Evolutionary conservation across 1,140 invertebrate genomes (phyloP).

Genomic region (Eurosta solidaginis): DNA sequence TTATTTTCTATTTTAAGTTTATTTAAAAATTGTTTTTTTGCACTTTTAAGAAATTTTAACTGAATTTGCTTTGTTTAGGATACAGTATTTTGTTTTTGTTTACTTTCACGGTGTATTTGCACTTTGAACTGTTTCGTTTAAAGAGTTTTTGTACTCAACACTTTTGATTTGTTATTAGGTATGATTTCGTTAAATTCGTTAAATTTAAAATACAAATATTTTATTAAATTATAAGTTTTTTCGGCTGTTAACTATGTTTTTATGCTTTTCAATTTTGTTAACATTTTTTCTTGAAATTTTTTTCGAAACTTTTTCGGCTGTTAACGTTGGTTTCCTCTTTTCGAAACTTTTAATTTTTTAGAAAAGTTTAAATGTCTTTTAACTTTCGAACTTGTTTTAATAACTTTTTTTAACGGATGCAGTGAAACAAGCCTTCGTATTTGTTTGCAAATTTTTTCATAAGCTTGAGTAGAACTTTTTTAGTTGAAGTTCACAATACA

Average conservation of each 20-base stretch:
- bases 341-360: too few species aligned
- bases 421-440: too few species aligned
- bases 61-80: slow-evolving; percentile 13
- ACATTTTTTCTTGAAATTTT: neutral
- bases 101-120: slow-evolving; percentile 18
- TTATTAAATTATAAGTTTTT: neutral
- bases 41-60: neutral
- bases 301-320: neutral
- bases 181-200: neutral
- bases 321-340: too few species aligned
- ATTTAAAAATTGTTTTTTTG: neutral
- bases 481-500: too few species aligned
- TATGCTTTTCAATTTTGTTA: neutral
- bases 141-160: neutral
- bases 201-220: neutral
- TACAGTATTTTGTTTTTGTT: neutral
- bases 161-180: neutral
- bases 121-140: slow-evolving; percentile 6
- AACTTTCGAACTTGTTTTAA: too few species aligned
- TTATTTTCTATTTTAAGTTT: neutral
- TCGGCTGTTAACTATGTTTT: neutral
- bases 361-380: too few species aligned
- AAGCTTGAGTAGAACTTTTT: too few species aligned
- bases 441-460: too few species aligned
- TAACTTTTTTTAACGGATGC: too few species aligned